Conservation (phyloP, 2,888 invertebrate genomes). For the Troides aeacus region DNA sequence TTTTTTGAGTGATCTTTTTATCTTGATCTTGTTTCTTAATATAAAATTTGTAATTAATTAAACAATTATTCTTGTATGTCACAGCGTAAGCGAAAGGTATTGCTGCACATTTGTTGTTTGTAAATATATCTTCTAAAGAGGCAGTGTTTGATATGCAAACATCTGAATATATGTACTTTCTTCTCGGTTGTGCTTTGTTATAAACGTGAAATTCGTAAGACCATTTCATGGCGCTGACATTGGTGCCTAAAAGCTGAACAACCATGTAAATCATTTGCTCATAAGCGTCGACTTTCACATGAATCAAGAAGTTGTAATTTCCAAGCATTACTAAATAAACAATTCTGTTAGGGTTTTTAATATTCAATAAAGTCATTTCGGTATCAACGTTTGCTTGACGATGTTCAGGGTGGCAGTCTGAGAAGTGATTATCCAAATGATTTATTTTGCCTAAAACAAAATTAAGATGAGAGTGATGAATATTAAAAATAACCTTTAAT, state of each 20-base stretch:
- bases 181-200: constrained; percentile 54
- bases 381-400: constrained; percentile 46
- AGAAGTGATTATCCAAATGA: constrained; percentile 52
- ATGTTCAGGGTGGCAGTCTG: constrained; percentile 46
- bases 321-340: constrained; percentile 48
- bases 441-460: constrained; percentile 52
- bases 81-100: constrained; percentile 44
- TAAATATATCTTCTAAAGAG: constrained; percentile 43
- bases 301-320: constrained; percentile 52
- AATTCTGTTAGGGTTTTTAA: constrained; percentile 38
- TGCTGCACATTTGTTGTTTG: constrained; percentile 43
- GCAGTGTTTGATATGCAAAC: constrained; percentile 44
- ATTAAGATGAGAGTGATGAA: background rate
- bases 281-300: constrained; percentile 44
- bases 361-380: constrained; percentile 48
- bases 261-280: constrained; percentile 49
- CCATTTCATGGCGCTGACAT: constrained; percentile 59
- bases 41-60: constrained; percentile 46
- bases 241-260: constrained; percentile 54
- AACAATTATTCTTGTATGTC: constrained; percentile 37
- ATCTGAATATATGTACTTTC: constrained; percentile 50
- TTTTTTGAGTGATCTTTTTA: background rate
- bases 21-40: constrained; percentile 36
- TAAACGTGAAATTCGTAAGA: constrained; percentile 60
- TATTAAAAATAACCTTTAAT: background rate